phyloP scores from a whole-genome alignment of 2,797 vertebrate genomes.

The Perdix hodgsoniae region DNA sequence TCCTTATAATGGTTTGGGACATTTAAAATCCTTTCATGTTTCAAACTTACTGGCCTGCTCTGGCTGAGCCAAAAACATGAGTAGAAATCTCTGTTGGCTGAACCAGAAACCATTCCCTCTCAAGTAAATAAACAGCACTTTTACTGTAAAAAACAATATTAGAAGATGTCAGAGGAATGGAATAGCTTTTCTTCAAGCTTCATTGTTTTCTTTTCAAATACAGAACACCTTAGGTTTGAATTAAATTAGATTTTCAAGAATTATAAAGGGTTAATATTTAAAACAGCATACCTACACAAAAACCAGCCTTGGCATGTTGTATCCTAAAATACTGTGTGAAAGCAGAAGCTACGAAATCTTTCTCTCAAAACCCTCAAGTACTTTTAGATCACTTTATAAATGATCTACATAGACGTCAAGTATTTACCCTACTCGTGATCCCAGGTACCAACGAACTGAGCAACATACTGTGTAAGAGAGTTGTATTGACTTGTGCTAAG shows the following conservation, averaged over 20 bases:
- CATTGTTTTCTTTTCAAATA: neutral
- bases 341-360: neutral
- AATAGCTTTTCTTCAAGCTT: neutral
- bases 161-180: neutral
- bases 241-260: neutral
- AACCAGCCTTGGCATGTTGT: neutral
- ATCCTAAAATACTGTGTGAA: neutral
- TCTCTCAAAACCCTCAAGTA: neutral
- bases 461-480: neutral
- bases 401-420: neutral
- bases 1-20: neutral
- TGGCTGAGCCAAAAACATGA: neutral
- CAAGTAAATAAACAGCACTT: neutral
- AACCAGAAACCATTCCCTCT: neutral
- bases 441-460: neutral
- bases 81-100: neutral
- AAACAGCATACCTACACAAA: neutral
- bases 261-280: neutral
- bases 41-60: neutral
- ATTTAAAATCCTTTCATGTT: neutral
- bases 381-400: neutral
- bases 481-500: neutral
- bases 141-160: neutral
- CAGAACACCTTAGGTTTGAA: rapidly evolving
- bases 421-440: neutral